These are phyloP conservation scores for Onychostoma macrolepis DNA, from an alignment of 2,113 vertebrate genomes.

Conservation along the genomic window DNA sequence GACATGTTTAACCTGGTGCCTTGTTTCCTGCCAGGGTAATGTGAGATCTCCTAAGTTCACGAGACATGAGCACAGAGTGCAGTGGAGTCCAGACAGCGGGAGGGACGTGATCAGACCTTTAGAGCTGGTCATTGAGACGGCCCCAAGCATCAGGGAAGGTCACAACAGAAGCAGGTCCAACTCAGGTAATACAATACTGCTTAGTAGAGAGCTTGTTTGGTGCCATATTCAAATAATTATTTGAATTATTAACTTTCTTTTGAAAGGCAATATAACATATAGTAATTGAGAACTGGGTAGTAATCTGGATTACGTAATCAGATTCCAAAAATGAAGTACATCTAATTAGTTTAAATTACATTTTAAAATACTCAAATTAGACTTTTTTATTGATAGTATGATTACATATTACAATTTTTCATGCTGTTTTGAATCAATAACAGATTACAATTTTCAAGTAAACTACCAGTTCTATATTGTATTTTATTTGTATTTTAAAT, in stretches of 20 bases:
- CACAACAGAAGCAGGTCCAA: conserved; percentile 76
- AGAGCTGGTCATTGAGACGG: conserved; percentile 86
- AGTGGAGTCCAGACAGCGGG: conserved; percentile 77
- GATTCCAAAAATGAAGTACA: too few relatives aligned
- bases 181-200: conserved; percentile 73
- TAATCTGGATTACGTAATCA: too few relatives aligned
- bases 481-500: too few relatives aligned
- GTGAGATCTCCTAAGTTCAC: conserved; percentile 89
- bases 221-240: not conserved
- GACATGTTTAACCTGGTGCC: not conserved
- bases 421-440: too few relatives aligned
- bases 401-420: too few relatives aligned
- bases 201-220: not conserved
- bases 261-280: not conserved
- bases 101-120: conserved; percentile 85
- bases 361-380: too few relatives aligned
- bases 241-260: not conserved
- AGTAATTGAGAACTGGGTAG: too few relatives aligned
- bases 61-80: conserved; percentile 80
- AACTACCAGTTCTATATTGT: too few relatives aligned
- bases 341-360: too few relatives aligned
- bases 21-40: conserved; percentile 75
- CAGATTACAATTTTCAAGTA: too few relatives aligned
- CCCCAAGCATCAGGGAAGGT: conserved; percentile 71
- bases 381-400: too few relatives aligned